Base-by-base conservation (phyloP, 37 sponge, comb jelly and placozoan genomes). In the Aphrocallistes beatrix region DNA sequence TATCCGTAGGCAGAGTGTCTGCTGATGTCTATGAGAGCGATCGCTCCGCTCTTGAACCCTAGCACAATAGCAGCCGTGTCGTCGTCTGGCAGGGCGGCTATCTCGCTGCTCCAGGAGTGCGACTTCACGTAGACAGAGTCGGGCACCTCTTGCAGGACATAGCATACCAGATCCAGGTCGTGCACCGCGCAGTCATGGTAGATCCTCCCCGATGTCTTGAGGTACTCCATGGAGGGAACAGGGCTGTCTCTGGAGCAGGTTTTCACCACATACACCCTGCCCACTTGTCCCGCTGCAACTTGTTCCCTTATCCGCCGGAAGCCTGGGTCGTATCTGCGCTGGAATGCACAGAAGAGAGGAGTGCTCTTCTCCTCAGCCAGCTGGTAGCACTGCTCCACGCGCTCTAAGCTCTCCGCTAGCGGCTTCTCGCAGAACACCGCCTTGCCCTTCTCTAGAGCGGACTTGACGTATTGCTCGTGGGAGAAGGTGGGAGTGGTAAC, bases 361-460 rank as follows among this genome's bases (percentile, higher is more conserved):
- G 19, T 23, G 0, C 51, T 81, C 23, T 37, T 82, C 38, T 39
- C 47, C 82, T 87, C 87, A 9, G 94, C 86, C 21, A 50, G n/a
- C 37, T 88, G 75, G 81, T 91, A 94, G 88, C 89, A 89, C 13
- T 30, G 39, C 10, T 3, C 51, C 21, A 87, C 84, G 37, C 38
- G 85, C 0, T 39, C 85, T 0, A 85, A 37, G 51, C 83, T 50
- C 3, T 37, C 84, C 25, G 92, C 92, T 0, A 94, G 82, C 9
- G 94, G 94, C 48, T 94, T 94, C 81, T 94, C 94, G 69, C 94
- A 91, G 51, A 94, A 94, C 0, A 94, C 94, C 1, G 91, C 92
- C 48, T 89, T 90, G 1, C 86, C 85, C 0, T 90, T 90, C 19
- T 75, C 10, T 16, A 94, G 86, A 23, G 91, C 51, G 23, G 34